Base-by-base conservation (phyloP, 2,888 invertebrate species). In the Chymomyza fuscimana region DNA sequence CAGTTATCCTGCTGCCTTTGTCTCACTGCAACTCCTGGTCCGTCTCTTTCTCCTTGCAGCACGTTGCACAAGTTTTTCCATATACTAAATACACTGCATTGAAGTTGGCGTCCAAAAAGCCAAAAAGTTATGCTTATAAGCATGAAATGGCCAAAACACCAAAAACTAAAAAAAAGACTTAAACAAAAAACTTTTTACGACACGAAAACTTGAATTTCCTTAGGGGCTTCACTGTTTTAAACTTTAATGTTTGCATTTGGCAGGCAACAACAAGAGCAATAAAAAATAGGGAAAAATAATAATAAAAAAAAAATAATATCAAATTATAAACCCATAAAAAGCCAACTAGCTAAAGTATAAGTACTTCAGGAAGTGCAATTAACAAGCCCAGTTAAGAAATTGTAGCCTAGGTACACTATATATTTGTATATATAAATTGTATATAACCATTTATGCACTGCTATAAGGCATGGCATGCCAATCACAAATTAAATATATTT, bases 401-500 rank as follows among this genome's bases (percentile, higher is more conserved):
- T 46, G 36, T 5, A 5, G 7, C 36, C 36, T 7, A 36, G 12
- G 40, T 4, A 12, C 12, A 62, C 56, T 59, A 29, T 51, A 22
- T 66, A 56, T 61, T 64, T 56, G 51, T 25, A 16, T 72, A 58
- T 63, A 61, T 65, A 25, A 25, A 25, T 25, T 25, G 46, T 56
- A 16, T n/a, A 46, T 10, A 46, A 12, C 4, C 1, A 2, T 46
- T 46, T 25, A 51, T 50, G 5, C 12, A 25, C n/a, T 52, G 68
- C 61, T 59, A 71, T 77, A 77, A 82, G 76, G 78, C 78, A 78
- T 84, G 72, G 79, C 84, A 85, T 84, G 88, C 71, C 71, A 79
- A 76, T 74, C 88, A 80, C 87, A 88, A 88, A 87, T 86, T 88
- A 86, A 86, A 86, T 82, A 86, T 81, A 88, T 82, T 87, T 76